Evolutionary conservation across 1,140 invertebrate genomes (phyloP).

Genomic region (Pseudomyrmex concolor): DNA sequence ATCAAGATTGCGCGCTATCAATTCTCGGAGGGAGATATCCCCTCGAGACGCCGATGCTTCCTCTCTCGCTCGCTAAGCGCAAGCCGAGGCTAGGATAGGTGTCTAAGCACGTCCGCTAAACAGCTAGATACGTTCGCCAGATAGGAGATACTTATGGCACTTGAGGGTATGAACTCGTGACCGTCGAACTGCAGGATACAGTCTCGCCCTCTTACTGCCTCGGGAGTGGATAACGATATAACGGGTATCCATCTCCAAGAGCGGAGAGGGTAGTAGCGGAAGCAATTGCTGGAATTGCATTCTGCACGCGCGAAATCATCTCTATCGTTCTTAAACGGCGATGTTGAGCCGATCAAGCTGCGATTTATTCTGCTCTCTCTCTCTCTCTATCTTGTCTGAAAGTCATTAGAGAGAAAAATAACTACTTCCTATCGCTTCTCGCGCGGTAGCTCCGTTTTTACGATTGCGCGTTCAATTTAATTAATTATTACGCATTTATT

Average conservation of each 20-base stretch:
- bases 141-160: constrained; percentile 79
- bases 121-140: constrained; percentile 77
- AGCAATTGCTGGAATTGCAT: constrained; percentile 52
- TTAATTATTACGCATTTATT: no score
- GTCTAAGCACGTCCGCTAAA: constrained; percentile 78
- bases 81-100: constrained; percentile 61
- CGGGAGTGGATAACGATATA: constrained; percentile 59
- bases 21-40: constrained; percentile 55
- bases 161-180: constrained; percentile 77
- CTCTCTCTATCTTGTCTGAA: background rate
- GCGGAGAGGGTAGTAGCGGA: constrained; percentile 5
- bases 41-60: constrained; percentile 15
- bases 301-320: constrained; percentile 18
- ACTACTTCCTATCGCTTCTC: no score
- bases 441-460: no score
- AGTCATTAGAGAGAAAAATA: no score
- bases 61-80: constrained; percentile 32
- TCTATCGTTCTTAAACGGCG: constrained; percentile 3
- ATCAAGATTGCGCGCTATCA: constrained; percentile 42
- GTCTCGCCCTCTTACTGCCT: constrained; percentile 63
- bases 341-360: constrained; percentile 28
- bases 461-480: no score
- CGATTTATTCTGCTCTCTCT: constrained; percentile 18
- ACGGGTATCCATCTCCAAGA: constrained; percentile 51
- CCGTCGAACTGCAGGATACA: constrained; percentile 67